A percentile compares a stretch with the other conserved stretches of the same genome.
Evolutionary conservation across 2,113 vertebrate genomes (phyloP).

Genomic region (Bothrops jararaca): DNA sequence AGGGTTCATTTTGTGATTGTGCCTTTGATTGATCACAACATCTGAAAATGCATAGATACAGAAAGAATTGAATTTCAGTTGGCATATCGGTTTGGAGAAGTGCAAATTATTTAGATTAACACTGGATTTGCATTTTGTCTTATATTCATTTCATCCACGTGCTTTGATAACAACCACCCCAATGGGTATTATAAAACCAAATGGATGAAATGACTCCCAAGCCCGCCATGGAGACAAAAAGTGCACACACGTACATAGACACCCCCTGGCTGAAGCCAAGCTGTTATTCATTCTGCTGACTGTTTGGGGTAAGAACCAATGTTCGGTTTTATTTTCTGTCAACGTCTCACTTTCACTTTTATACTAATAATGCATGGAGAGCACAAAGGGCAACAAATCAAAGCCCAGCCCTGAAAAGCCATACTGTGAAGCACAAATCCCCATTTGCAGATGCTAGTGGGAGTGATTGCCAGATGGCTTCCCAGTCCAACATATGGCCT

Average conservation of each 20-base stretch:
- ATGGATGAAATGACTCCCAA: neutral
- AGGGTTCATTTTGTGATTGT: neutral
- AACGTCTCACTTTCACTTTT: conserved; percentile 25
- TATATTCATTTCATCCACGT: neutral
- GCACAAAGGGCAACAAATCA: conserved; percentile 37
- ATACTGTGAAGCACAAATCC: conserved; percentile 23
- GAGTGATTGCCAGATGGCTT: conserved; percentile 35
- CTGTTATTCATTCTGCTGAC: conserved; percentile 14
- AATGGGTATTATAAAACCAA: neutral
- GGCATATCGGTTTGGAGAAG: neutral
- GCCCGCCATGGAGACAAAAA: neutral
- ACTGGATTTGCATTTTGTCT: neutral
- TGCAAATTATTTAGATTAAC: neutral
- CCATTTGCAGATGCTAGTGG: conserved; percentile 37
- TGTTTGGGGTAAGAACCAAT: conserved; percentile 4
- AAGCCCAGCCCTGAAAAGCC: conserved; percentile 26
- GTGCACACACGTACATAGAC: neutral
- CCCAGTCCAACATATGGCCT: conserved; percentile 27
- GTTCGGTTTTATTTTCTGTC: conserved; percentile 18
- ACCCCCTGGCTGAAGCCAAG: neutral
- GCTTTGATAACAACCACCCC: neutral
- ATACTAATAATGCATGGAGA: conserved; percentile 14
- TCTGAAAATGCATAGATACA: neutral
- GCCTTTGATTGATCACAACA: neutral
- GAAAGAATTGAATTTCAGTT: neutral